These are phyloP conservation scores for Steinernema feltiae DNA, from an alignment of 1,140 invertebrate genomes.

Conservation along the genomic window DNA sequence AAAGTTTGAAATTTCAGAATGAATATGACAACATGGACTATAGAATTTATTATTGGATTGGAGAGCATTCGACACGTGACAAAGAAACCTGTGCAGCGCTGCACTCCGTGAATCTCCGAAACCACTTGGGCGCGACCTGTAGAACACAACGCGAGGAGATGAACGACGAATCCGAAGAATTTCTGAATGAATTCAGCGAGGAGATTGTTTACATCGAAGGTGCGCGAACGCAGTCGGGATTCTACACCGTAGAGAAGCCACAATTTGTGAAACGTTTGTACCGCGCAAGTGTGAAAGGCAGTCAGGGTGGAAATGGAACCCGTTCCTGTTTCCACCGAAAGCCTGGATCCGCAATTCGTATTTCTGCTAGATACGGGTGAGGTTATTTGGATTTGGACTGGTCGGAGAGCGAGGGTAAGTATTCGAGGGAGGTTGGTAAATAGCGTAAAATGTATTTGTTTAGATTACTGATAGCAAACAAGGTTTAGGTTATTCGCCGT, in stretches of 20 bases:
- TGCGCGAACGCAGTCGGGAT: conserved; percentile 87
- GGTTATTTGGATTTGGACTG: conserved; percentile 83
- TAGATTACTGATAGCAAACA: conserved; percentile 50
- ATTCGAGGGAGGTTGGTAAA: conserved; percentile 69
- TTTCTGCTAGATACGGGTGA: conserved; percentile 83
- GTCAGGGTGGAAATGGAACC: conserved; percentile 85
- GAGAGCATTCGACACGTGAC: conserved; percentile 86
- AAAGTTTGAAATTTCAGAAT: conserved; percentile 63
- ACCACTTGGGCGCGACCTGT: conserved; percentile 76
- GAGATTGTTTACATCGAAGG: conserved; percentile 94
- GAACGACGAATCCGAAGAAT: conserved; percentile 88
- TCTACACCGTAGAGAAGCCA: conserved; percentile 91
- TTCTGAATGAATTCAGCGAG: conserved; percentile 81
- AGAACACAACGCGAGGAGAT: conserved; percentile 97
- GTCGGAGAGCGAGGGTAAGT: conserved; percentile 81
- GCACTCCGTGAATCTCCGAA: conserved; percentile 94
- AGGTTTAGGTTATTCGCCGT: conserved; percentile 77
- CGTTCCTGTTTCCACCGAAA: conserved; percentile 65
- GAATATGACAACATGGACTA: conserved; percentile 76
- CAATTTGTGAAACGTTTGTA: conserved; percentile 67
- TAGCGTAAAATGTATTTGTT: conserved; percentile 24
- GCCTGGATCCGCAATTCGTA: conserved; percentile 81
- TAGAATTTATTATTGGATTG: conserved; percentile 99
- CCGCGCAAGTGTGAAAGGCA: conserved; percentile 77
- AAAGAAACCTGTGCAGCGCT: conserved; percentile 97